These are phyloP conservation scores for Bufo bufo DNA, from an alignment of 2,113 vertebrate genomes.

Conservation along the genomic window DNA sequence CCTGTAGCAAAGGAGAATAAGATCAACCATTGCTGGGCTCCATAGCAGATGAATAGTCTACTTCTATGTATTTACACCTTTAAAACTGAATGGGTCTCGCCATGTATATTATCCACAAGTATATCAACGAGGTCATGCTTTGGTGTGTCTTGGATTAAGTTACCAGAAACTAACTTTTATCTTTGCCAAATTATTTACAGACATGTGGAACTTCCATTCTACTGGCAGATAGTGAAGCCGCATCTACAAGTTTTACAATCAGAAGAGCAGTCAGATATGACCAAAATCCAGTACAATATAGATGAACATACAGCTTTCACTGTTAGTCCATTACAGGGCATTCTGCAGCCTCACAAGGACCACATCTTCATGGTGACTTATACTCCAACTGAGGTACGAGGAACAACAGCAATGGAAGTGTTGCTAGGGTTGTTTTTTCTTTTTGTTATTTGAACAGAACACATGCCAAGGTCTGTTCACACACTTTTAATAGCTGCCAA, in stretches of 20 bases:
- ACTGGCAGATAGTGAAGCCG: constrained; percentile 87
- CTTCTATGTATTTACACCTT: no score
- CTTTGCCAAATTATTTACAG: constrained; percentile 64
- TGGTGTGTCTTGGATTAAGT: no score
- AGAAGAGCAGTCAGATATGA: constrained; percentile 62
- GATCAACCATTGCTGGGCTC: no score
- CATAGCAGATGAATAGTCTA: no score
- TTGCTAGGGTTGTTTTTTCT: background rate
- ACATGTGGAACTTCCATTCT: constrained; percentile 85
- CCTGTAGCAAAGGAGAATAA: no score
- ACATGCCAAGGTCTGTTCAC: no score
- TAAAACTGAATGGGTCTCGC: no score
- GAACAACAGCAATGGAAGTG: background rate
- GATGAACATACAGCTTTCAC: constrained; percentile 78
- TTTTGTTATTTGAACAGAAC: background rate
- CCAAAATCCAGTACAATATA: constrained; percentile 65
- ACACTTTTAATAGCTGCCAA: no score
- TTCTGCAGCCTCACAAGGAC: constrained; percentile 74
- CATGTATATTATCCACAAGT: no score
- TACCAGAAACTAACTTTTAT: background rate
- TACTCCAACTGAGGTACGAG: constrained; percentile 80
- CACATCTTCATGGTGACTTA: constrained; percentile 83
- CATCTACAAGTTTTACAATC: constrained; percentile 72
- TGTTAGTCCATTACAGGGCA: constrained; percentile 75
- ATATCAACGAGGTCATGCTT: background rate